Conservation (phyloP, 2,888 invertebrate genomes). For the Myathropa florea region DNA sequence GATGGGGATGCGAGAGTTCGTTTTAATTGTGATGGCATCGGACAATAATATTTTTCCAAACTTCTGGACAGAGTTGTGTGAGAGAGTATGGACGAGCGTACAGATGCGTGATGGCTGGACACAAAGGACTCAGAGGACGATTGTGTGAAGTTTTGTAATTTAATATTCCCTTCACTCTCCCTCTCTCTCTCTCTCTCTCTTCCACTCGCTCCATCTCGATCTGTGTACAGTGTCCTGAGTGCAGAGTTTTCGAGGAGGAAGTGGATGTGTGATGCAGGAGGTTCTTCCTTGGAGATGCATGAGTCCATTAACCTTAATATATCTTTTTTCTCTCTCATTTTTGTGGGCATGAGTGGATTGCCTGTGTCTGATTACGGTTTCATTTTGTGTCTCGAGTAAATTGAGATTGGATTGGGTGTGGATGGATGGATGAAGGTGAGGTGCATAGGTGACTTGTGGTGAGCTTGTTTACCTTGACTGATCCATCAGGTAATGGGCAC, state of each 20-base stretch:
- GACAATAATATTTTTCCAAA: slow-evolving; percentile 62
- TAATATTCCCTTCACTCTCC: slow-evolving; percentile 33
- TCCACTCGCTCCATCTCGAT: no score
- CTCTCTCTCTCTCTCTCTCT: not conserved
- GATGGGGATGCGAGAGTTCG: not conserved
- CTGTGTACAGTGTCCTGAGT: not conserved
- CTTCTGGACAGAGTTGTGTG: slow-evolving; percentile 37
- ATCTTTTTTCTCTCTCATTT: not conserved
- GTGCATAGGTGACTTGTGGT: not conserved
- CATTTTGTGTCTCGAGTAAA: slow-evolving; percentile 14
- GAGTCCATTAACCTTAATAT: slow-evolving; percentile 34
- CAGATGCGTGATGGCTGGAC: slow-evolving; percentile 8
- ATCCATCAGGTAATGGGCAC: no score
- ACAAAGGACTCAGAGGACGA: not conserved
- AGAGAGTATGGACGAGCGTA: slow-evolving; percentile 6
- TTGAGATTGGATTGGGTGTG: not conserved
- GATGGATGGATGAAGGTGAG: not conserved
- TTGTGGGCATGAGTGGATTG: slow-evolving; percentile 14
- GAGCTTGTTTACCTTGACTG: no score
- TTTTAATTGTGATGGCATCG: slow-evolving; percentile 55
- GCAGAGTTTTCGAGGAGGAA: slow-evolving; percentile 31
- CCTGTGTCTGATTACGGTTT: slow-evolving; percentile 32
- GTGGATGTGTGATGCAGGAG: not conserved
- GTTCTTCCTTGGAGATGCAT: not conserved
- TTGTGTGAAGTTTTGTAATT: slow-evolving; percentile 58